These are phyloP conservation scores for Hypomecis punctinalis DNA, from an alignment of 2,888 invertebrate species.

Conservation along the genomic window DNA sequence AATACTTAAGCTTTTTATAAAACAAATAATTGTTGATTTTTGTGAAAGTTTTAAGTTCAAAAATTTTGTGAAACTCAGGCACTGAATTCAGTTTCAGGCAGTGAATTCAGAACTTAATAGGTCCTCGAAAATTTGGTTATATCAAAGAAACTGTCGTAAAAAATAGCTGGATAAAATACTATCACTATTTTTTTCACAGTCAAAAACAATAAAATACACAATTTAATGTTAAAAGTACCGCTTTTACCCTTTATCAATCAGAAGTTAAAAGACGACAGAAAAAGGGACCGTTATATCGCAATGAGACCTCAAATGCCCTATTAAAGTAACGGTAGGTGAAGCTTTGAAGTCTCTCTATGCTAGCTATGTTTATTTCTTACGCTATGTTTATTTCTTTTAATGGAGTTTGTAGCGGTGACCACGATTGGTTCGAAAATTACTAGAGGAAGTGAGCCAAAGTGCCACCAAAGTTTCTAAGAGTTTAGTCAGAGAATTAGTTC, in stretches of 20 bases:
- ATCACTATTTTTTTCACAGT: neutral
- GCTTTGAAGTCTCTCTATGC: constrained; percentile 27
- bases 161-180: too few species aligned
- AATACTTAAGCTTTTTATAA: too few species aligned
- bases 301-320: constrained; percentile 35
- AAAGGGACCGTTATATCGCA: constrained; percentile 35
- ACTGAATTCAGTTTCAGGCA: too few species aligned
- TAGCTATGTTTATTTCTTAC: constrained; percentile 23
- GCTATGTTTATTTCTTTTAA: constrained; percentile 24
- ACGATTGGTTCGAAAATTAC: neutral
- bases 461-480: too few species aligned
- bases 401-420: constrained; percentile 10
- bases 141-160: too few species aligned
- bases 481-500: too few species aligned
- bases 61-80: too few species aligned
- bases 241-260: constrained; percentile 31
- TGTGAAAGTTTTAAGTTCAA: too few species aligned
- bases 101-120: too few species aligned
- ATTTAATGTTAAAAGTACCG: constrained; percentile 24
- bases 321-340: constrained; percentile 35
- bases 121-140: too few species aligned
- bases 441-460: too few species aligned
- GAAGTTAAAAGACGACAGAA: constrained; percentile 28
- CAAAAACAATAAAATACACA: neutral
- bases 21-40: too few species aligned